These are phyloP conservation scores for Lepidotrigona ventralis DNA, from an alignment of 1,140 invertebrate species.

Conservation along the genomic window DNA sequence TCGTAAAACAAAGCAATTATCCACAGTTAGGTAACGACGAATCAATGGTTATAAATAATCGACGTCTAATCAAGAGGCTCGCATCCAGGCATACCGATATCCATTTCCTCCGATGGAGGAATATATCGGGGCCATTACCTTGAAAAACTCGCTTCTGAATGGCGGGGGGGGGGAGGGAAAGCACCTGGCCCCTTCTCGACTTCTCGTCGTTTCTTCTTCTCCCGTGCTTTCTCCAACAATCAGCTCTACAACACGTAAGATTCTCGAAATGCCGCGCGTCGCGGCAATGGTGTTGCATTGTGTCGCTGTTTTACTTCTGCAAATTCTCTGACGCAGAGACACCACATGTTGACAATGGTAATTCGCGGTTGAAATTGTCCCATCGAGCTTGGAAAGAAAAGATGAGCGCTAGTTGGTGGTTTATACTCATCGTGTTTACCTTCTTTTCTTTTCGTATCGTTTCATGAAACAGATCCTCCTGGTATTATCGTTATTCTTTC, in stretches of 20 bases:
- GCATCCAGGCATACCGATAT: not conserved
- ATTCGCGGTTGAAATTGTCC: conserved; percentile 8
- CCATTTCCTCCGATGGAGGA: too few species aligned
- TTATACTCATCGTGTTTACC: too few species aligned
- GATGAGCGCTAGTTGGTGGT: too few species aligned
- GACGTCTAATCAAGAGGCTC: not conserved
- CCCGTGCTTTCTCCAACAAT: not conserved
- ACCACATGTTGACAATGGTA: conserved; percentile 34
- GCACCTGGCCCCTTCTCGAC: not conserved
- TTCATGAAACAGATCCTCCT: too few species aligned
- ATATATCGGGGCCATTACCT: not conserved
- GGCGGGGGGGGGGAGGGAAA: not conserved
- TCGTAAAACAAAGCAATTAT: not conserved
- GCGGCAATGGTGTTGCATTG: not conserved
- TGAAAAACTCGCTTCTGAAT: conserved; percentile 27
- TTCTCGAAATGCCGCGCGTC: not conserved
- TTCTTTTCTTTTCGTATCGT: too few species aligned
- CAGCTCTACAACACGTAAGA: not conserved
- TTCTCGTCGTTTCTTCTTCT: not conserved
- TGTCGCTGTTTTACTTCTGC: conserved; percentile 22
- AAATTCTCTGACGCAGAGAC: conserved; percentile 19
- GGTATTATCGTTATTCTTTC: too few species aligned
- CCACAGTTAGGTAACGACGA: not conserved
- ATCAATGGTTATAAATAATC: not conserved
- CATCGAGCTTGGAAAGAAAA: too few species aligned